Evolutionary conservation across 1,140 invertebrate genomes (phyloP).

Genomic region (Drosophila willistoni): DNA sequence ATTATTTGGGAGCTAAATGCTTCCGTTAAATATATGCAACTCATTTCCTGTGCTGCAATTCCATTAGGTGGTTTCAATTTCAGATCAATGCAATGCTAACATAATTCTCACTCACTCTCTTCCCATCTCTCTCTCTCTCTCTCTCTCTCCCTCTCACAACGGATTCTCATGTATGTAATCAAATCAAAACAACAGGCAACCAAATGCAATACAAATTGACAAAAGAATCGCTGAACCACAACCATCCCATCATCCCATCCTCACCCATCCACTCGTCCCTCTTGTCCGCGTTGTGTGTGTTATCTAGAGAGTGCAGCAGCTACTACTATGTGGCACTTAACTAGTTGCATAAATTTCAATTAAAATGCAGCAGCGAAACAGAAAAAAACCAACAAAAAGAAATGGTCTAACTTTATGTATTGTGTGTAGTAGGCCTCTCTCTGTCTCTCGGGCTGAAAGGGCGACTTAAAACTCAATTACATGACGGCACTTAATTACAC

Average conservation of each 20-base stretch:
- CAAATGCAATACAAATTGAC: conserved; percentile 36
- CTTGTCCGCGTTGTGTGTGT: neutral
- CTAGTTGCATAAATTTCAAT: conserved; percentile 80
- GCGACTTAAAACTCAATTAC: conserved; percentile 75
- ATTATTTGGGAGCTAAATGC: conserved; percentile 20
- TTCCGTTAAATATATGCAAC: conserved; percentile 39
- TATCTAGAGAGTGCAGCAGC: neutral
- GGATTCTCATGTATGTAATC: conserved; percentile 26
- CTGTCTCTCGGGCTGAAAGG: conserved; percentile 5
- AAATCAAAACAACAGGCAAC: conserved; percentile 43
- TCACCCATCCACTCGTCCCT: neutral
- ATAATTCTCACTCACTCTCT: neutral
- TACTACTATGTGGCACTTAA: conserved; percentile 43
- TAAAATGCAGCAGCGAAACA: conserved; percentile 58
- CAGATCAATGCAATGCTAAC: conserved; percentile 49
- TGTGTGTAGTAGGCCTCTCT: too few species aligned
- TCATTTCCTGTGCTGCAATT: conserved; percentile 47
- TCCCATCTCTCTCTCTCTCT: neutral
- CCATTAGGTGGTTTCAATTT: conserved; percentile 45
- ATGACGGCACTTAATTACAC: conserved; percentile 68
- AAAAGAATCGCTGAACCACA: conserved; percentile 71
- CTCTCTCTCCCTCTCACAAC: neutral
- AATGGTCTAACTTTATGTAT: conserved; percentile 29
- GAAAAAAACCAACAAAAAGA: conserved; percentile 46
- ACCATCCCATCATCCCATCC: conserved; percentile 20